These are phyloP conservation scores for Diorhabda elongata DNA, from an alignment of 1,140 invertebrate genomes.

Conservation along the genomic window DNA sequence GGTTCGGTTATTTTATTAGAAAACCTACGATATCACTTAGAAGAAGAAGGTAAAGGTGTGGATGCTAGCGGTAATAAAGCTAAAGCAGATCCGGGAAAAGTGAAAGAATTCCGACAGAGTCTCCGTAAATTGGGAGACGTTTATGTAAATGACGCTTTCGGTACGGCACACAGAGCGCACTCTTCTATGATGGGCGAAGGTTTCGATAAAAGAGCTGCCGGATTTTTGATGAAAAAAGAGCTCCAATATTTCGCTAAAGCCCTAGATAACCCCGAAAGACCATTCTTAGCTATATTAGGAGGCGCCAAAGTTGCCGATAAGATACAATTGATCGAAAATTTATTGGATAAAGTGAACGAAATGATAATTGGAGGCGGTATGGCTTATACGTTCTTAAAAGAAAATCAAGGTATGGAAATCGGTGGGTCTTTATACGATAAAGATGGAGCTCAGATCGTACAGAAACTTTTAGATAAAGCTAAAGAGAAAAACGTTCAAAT, in stretches of 20 bases:
- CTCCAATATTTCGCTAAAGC: constrained; percentile 97
- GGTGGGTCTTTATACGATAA: constrained; percentile 90
- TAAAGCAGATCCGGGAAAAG: constrained; percentile 28
- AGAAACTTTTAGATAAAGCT: constrained; percentile 87
- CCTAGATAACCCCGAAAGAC: constrained; percentile 88
- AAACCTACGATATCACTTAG: constrained; percentile 94
- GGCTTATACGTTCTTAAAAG: constrained; percentile 98
- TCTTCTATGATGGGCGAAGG: constrained; percentile 85
- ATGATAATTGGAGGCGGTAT: constrained; percentile 99
- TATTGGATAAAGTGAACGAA: constrained; percentile 96
- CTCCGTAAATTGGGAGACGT: constrained; percentile 62
- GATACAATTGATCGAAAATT: constrained; percentile 96
- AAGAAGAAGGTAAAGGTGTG: constrained; percentile 97
- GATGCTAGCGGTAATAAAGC: constrained; percentile 83
- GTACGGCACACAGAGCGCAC: constrained; percentile 97
- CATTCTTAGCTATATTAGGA: constrained; percentile 96
- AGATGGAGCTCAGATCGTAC: constrained; percentile 93
- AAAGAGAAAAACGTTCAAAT: constrained; percentile 89
- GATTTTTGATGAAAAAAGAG: constrained; percentile 97
- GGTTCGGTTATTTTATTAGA: constrained; percentile 93
- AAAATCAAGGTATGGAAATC: constrained; percentile 90
- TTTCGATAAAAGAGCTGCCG: constrained; percentile 84
- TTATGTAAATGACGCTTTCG: constrained; percentile 99
- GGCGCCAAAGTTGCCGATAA: constrained; percentile 99
- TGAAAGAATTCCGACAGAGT: constrained; percentile 5